These are phyloP conservation scores for Yoshiicerus persimilis DNA, from an alignment of 1,140 invertebrate species.

Conservation along the genomic window DNA sequence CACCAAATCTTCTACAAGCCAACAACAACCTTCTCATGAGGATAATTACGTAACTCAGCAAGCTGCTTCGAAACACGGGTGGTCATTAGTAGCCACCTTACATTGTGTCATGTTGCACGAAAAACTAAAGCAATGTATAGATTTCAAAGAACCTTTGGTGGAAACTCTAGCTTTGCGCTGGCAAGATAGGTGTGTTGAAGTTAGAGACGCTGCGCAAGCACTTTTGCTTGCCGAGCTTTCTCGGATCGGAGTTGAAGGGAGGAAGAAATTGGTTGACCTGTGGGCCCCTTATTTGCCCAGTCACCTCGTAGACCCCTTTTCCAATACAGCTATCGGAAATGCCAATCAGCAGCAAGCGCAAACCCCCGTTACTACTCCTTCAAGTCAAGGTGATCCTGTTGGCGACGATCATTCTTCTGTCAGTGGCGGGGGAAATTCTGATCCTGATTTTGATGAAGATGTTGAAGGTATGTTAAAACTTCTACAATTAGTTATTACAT, in stretches of 20 bases:
- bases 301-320: slow-evolving; percentile 57
- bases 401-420: slow-evolving; percentile 24
- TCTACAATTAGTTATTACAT: not conserved
- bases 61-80: slow-evolving; percentile 91
- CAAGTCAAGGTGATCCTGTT: slow-evolving; percentile 27
- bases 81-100: slow-evolving; percentile 91
- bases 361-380: slow-evolving; percentile 37
- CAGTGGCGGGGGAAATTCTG: slow-evolving; percentile 5
- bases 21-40: slow-evolving; percentile 55
- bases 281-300: slow-evolving; percentile 86
- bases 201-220: slow-evolving; percentile 93
- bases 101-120: slow-evolving; percentile 96
- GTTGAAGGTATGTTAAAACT: not conserved
- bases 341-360: not conserved
- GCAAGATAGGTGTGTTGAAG: slow-evolving; percentile 98
- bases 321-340: not conserved
- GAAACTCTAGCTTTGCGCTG: slow-evolving; percentile 96
- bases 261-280: slow-evolving; percentile 86
- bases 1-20: not conserved
- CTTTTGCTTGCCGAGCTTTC: slow-evolving; percentile 89
- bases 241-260: slow-evolving; percentile 85
- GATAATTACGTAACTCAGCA: slow-evolving; percentile 81
- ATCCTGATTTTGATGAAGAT: slow-evolving; percentile 47
- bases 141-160: slow-evolving; percentile 89
- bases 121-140: slow-evolving; percentile 72